phyloP scores from a whole-genome alignment of 92 coral and sea anemone genomes.

The Montipora capitata region DNA sequence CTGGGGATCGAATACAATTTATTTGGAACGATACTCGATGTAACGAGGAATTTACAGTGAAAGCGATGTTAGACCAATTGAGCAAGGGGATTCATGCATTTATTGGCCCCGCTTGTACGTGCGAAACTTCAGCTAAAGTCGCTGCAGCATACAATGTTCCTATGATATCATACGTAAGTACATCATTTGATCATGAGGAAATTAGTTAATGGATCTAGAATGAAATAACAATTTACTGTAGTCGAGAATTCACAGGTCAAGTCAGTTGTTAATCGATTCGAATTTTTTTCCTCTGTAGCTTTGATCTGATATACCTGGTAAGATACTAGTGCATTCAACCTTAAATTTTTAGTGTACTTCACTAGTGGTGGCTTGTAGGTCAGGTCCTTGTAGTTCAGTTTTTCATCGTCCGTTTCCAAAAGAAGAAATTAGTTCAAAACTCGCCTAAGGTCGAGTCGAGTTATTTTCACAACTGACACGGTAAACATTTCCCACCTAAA shows the following conservation, averaged over 20 bases:
- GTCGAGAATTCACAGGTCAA: not conserved
- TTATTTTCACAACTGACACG: too few relatives aligned
- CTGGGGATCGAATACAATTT: slow-evolving; percentile 61
- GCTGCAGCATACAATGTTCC: slow-evolving; percentile 87
- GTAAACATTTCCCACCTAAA: too few relatives aligned
- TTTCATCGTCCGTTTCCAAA: too few relatives aligned
- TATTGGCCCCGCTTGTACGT: slow-evolving; percentile 92
- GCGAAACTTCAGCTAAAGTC: slow-evolving; percentile 82
- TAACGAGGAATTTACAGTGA: slow-evolving; percentile 51
- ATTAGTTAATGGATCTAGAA: not conserved
- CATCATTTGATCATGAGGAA: not conserved
- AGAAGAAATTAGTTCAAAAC: too few relatives aligned
- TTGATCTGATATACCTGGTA: too few relatives aligned
- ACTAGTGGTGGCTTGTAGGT: too few relatives aligned
- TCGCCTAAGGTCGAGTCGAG: too few relatives aligned
- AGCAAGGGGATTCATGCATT: slow-evolving; percentile 73
- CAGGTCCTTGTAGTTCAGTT: too few relatives aligned
- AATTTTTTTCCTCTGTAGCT: too few relatives aligned
- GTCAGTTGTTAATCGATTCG: too few relatives aligned
- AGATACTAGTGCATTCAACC: too few relatives aligned
- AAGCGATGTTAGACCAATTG: slow-evolving; percentile 52
- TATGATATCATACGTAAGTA: slow-evolving; percentile 96
- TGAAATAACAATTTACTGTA: not conserved
- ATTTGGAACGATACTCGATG: slow-evolving; percentile 73
- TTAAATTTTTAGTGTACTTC: too few relatives aligned